Conservation (phyloP, 2,113 vertebrate species). For the Lagopus leucura region DNA sequence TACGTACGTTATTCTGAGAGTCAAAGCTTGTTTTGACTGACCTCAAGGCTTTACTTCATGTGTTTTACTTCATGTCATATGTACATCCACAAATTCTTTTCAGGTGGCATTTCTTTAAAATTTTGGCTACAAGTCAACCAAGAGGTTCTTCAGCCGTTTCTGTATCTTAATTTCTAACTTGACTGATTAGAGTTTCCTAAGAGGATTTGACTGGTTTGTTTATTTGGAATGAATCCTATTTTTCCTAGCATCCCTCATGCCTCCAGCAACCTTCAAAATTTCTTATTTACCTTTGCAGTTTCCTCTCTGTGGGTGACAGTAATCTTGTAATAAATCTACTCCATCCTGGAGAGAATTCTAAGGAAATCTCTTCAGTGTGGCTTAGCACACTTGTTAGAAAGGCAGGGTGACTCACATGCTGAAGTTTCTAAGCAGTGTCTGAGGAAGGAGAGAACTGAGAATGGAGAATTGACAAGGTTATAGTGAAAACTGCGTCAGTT, state of each 20-base stretch:
- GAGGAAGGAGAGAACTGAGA: neutral
- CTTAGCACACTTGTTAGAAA: neutral
- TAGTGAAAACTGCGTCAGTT: neutral
- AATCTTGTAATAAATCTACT: slow-evolving; percentile 60
- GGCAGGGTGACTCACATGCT: neutral
- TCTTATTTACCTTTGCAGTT: slow-evolving; percentile 57
- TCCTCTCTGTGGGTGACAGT: slow-evolving; percentile 9
- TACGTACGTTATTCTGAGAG: neutral
- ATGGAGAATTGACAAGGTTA: neutral
- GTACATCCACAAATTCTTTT: neutral
- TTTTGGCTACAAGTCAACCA: neutral
- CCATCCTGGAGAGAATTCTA: slow-evolving; percentile 30
- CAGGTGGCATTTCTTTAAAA: neutral
- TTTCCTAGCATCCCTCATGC: neutral
- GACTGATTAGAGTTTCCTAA: neutral
- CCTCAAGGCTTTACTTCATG: neutral
- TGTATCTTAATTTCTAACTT: neutral
- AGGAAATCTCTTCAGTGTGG: neutral
- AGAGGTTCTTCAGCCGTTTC: neutral
- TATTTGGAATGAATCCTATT: slow-evolving; percentile 2
- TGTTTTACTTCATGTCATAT: neutral
- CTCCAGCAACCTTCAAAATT: slow-evolving; percentile 30
- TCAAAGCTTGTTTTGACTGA: neutral
- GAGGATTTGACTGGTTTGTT: slow-evolving; percentile 10
- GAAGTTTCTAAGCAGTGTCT: slow-evolving; percentile 2